Evolutionary conservation across 2,888 invertebrate species (phyloP).

Genomic region (Byasa hedistus): DNA sequence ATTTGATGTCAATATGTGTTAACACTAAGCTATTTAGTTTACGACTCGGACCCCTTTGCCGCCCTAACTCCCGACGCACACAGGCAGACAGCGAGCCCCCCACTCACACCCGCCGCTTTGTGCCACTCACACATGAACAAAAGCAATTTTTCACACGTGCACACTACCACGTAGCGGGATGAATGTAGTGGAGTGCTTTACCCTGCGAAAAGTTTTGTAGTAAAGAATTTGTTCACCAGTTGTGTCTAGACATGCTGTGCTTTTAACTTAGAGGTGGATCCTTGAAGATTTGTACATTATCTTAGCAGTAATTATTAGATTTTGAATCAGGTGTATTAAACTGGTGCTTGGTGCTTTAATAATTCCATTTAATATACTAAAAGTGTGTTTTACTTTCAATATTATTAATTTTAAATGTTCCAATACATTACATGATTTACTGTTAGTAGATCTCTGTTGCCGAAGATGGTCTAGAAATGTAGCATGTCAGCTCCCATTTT

Average conservation of each 20-base stretch:
- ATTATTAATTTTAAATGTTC: not conserved
- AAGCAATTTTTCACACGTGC: slow-evolving; percentile 75
- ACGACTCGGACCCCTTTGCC: slow-evolving; percentile 69
- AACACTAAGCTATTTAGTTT: slow-evolving; percentile 81
- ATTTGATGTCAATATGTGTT: slow-evolving; percentile 81
- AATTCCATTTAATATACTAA: too few species aligned
- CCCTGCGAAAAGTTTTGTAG: slow-evolving; percentile 76
- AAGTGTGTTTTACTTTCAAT: not conserved
- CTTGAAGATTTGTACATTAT: slow-evolving; percentile 61
- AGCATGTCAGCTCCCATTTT: too few species aligned
- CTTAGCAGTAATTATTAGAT: slow-evolving; percentile 39
- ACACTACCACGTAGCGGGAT: slow-evolving; percentile 54
- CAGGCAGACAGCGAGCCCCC: slow-evolving; percentile 39
- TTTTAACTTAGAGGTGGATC: slow-evolving; percentile 73
- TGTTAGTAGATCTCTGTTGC: too few species aligned
- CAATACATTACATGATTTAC: too few species aligned
- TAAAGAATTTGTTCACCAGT: slow-evolving; percentile 76
- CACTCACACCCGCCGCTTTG: slow-evolving; percentile 48
- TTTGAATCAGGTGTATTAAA: slow-evolving; percentile 12
- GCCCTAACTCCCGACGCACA: slow-evolving; percentile 56
- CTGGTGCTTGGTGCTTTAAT: too few species aligned
- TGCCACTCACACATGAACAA: slow-evolving; percentile 52
- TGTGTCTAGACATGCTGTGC: slow-evolving; percentile 77
- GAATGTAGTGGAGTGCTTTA: slow-evolving; percentile 71
- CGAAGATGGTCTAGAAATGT: too few species aligned